Conservation (phyloP, 2,888 invertebrate species). For the Gryllus longicercus region DNA sequence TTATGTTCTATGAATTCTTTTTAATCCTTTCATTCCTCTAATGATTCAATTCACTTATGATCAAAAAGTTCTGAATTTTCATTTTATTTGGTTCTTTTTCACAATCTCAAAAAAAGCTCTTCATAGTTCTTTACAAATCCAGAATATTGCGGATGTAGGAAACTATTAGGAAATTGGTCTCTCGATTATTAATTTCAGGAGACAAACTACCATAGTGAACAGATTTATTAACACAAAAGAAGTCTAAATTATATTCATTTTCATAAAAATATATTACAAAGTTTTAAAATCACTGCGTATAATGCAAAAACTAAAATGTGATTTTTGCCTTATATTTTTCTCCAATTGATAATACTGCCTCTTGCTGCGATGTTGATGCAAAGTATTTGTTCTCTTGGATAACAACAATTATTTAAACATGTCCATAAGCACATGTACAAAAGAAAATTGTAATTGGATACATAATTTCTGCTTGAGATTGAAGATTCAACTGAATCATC, state of each 20-base stretch:
- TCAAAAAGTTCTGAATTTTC: too few relatives aligned
- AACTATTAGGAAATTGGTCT: too few relatives aligned
- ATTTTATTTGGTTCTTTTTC: too few relatives aligned
- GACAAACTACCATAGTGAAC: not conserved
- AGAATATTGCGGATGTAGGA: too few relatives aligned
- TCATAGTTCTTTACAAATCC: too few relatives aligned
- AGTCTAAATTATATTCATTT: not conserved
- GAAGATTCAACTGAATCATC: not conserved
- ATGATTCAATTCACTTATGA: too few relatives aligned
- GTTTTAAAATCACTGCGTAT: not conserved
- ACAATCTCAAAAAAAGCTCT: too few relatives aligned
- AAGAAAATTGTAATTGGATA: not conserved
- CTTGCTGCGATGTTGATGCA: not conserved
- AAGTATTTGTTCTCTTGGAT: not conserved
- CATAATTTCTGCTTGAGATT: not conserved
- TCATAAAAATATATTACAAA: conserved; percentile 8
- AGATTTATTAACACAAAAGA: not conserved
- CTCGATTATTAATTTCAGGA: not conserved
- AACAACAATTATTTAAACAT: not conserved
- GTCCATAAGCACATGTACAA: not conserved
- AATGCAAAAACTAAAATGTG: not conserved
- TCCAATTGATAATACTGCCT: not conserved
- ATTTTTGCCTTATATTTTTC: not conserved
- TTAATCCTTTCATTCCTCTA: too few relatives aligned
- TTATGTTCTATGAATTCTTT: too few relatives aligned